Conservation (phyloP, 1,140 invertebrate species). For the Druon quercuslanigerum region DNA sequence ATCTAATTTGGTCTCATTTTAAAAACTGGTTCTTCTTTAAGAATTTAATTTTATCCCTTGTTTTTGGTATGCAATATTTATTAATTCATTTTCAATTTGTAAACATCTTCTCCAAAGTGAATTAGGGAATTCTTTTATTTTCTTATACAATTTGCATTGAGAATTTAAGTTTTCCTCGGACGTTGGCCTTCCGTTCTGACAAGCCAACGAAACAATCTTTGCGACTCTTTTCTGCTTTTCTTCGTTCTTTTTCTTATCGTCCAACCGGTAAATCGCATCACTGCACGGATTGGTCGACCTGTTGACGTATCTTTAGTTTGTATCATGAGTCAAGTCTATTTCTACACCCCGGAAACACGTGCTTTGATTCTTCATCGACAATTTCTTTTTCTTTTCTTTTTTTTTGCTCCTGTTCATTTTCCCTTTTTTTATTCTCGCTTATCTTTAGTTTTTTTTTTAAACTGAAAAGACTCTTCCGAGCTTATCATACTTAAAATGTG, state of each 20-base stretch:
- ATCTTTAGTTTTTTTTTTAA: background rate
- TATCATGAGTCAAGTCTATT: constrained; percentile 10
- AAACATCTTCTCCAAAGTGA: too few relatives aligned
- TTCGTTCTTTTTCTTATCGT: background rate
- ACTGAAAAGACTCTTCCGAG: too few relatives aligned
- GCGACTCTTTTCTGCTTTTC: constrained; percentile 10
- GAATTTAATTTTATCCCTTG: too few relatives aligned
- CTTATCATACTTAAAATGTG: too few relatives aligned
- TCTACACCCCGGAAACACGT: constrained; percentile 17
- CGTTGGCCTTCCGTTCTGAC: constrained; percentile 18
- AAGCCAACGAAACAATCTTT: constrained; percentile 13
- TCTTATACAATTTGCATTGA: too few relatives aligned
- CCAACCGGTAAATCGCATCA: constrained; percentile 29
- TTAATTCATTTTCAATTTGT: too few relatives aligned
- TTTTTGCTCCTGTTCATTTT: background rate
- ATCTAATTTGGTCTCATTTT: too few relatives aligned
- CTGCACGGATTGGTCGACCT: constrained; percentile 19
- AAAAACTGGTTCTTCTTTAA: too few relatives aligned
- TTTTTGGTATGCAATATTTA: too few relatives aligned
- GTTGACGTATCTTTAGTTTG: constrained; percentile 9
- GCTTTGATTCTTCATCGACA: constrained; percentile 12
- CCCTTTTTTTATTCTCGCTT: background rate
- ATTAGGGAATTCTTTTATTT: too few relatives aligned
- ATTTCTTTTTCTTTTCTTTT: background rate
- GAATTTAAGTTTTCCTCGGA: constrained; percentile 20